Conservation (phyloP, 2,888 invertebrate genomes). For the Metopia argyrocephala region DNA sequence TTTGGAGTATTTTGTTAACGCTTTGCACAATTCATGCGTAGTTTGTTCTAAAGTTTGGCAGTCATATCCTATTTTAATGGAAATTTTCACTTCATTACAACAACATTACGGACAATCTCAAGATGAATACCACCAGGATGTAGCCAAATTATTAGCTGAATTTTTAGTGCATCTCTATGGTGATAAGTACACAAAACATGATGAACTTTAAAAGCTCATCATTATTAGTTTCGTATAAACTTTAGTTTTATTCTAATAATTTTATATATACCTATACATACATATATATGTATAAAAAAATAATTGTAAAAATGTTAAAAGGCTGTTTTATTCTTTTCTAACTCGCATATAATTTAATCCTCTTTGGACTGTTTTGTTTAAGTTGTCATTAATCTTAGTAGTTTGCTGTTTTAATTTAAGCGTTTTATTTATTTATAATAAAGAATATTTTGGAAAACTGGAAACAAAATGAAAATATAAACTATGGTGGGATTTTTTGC, state of each 20-base stretch:
- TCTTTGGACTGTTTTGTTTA: conserved; percentile 20
- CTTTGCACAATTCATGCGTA: conserved; percentile 68
- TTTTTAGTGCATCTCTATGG: conserved; percentile 45
- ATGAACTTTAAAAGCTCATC: conserved; percentile 69
- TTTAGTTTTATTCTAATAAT: too few species aligned
- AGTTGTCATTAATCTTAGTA: background rate
- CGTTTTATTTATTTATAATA: too few species aligned
- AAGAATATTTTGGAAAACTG: too few species aligned
- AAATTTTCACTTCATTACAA: conserved; percentile 72
- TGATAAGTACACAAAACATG: conserved; percentile 59
- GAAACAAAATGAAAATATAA: too few species aligned
- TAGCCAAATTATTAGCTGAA: conserved; percentile 69
- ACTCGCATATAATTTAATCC: background rate
- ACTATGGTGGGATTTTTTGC: too few species aligned
- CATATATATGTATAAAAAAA: background rate
- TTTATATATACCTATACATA: too few species aligned
- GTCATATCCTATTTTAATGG: conserved; percentile 69
- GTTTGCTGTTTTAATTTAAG: background rate
- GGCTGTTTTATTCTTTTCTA: conserved; percentile 18
- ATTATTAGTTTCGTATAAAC: background rate
- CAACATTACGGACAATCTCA: conserved; percentile 70
- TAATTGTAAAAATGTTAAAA: conserved; percentile 34
- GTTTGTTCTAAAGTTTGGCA: conserved; percentile 73
- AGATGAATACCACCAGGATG: conserved; percentile 75
- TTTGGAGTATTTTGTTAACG: conserved; percentile 72